These are phyloP conservation scores for Cherax quadricarinatus DNA, from an alignment of 1,140 invertebrate genomes.

Conservation along the genomic window DNA sequence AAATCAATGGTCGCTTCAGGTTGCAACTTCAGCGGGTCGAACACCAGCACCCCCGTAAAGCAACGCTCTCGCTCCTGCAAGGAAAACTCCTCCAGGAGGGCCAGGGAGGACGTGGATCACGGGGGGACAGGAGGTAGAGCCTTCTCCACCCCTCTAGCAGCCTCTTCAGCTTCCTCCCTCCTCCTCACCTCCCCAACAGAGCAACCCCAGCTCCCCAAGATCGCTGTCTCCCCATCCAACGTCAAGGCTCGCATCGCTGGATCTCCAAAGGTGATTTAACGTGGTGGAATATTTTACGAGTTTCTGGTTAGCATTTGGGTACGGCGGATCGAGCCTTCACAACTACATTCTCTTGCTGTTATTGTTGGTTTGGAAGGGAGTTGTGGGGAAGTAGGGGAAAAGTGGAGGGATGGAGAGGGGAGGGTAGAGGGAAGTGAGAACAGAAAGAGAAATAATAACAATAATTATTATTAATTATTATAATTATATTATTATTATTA, in stretches of 20 bases:
- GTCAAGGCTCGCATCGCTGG: constrained; percentile 16
- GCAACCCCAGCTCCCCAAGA: neutral
- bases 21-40: neutral
- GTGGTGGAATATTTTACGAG: too few relatives aligned
- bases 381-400: too few relatives aligned
- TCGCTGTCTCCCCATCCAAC: constrained; percentile 22
- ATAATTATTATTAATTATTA: too few relatives aligned
- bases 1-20: neutral
- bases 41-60: neutral
- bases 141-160: neutral
- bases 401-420: neutral
- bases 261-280: neutral
- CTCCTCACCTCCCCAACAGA: neutral
- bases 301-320: too few relatives aligned
- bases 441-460: too few relatives aligned
- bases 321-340: too few relatives aligned
- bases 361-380: too few relatives aligned
- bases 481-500: too few relatives aligned
- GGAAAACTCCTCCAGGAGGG: neutral
- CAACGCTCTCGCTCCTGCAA: neutral
- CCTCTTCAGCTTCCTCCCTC: neutral
- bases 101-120: neutral
- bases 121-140: neutral
- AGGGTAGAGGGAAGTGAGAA: too few relatives aligned
- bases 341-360: too few relatives aligned